Evolutionary conservation across 2,797 vertebrate genomes (phyloP).

Genomic region (Champsocephalus gunnari): DNA sequence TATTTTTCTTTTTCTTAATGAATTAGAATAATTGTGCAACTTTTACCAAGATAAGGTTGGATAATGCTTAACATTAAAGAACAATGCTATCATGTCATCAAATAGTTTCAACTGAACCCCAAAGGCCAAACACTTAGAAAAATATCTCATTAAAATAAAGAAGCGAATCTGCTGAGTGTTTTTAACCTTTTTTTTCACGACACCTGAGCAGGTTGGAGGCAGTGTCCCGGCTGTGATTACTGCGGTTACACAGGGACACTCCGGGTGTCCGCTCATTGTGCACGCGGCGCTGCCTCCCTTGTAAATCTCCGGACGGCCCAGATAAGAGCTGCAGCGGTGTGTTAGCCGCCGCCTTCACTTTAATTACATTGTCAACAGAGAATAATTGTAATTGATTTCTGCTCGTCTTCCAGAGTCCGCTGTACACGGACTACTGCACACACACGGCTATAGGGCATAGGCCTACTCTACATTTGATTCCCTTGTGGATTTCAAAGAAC

Average conservation of each 20-base stretch:
- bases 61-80: not conserved
- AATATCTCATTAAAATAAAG: not conserved
- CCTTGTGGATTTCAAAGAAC: not conserved
- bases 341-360: conserved; percentile 82
- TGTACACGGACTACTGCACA: conserved; percentile 14
- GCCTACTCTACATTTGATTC: not conserved
- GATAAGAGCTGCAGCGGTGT: conserved; percentile 74
- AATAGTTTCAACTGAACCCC: no score
- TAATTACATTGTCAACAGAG: conserved; percentile 98
- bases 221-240: not conserved
- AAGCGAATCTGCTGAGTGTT: not conserved
- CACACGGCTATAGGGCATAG: not conserved
- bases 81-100: not conserved
- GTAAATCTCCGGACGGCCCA: conserved; percentile 81
- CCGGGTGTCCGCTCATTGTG: conserved; percentile 29
- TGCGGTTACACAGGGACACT: not conserved
- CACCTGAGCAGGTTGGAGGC: conserved; percentile 3
- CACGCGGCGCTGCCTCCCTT: conserved; percentile 46
- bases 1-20: not conserved
- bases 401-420: conserved; percentile 62
- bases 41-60: not conserved
- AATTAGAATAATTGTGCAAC: not conserved
- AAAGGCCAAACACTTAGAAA: not conserved
- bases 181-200: not conserved
- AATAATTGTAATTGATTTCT: conserved; percentile 97